Evolutionary conservation across 2,888 invertebrate genomes (phyloP).

Genomic region (Drosophila macrothrix): DNA sequence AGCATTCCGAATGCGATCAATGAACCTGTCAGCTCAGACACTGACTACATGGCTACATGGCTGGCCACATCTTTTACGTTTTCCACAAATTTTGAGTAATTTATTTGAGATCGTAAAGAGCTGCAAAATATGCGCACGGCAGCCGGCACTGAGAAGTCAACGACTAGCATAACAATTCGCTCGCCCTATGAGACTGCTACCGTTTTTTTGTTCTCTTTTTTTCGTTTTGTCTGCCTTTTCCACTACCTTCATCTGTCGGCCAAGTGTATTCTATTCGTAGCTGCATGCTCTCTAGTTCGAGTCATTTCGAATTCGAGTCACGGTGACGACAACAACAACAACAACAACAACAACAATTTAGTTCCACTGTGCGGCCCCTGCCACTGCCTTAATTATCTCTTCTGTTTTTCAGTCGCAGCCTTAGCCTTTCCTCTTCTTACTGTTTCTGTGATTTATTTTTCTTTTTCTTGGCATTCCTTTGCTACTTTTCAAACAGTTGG

Average conservation of each 20-base stretch:
- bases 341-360: conserved; percentile 63
- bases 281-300: conserved; percentile 22
- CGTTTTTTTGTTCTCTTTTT: conserved; percentile 59
- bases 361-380: conserved; percentile 74
- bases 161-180: conserved; percentile 81
- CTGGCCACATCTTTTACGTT: conserved; percentile 59
- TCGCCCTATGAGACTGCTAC: conserved; percentile 79
- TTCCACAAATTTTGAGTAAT: conserved; percentile 73
- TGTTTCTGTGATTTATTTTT: conserved; percentile 28
- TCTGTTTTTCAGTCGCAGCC: conserved; percentile 28
- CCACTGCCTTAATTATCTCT: conserved; percentile 72
- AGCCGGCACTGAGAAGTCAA: conserved; percentile 56
- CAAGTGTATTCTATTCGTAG: conserved; percentile 20
- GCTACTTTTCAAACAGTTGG: conserved; percentile 61
- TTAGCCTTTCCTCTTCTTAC: conserved; percentile 38
- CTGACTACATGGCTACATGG: conserved; percentile 23
- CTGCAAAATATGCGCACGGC: conserved; percentile 75
- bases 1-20: conserved; percentile 79
- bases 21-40: conserved; percentile 64
- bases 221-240: conserved; percentile 13
- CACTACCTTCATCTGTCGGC: conserved; percentile 10
- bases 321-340: conserved; percentile 26
- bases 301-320: conserved; percentile 38
- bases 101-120: conserved; percentile 74
- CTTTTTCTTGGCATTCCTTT: conserved; percentile 50